phyloP scores from a whole-genome alignment of 2,113 vertebrate genomes.

The Malurus melanocephalus region DNA sequence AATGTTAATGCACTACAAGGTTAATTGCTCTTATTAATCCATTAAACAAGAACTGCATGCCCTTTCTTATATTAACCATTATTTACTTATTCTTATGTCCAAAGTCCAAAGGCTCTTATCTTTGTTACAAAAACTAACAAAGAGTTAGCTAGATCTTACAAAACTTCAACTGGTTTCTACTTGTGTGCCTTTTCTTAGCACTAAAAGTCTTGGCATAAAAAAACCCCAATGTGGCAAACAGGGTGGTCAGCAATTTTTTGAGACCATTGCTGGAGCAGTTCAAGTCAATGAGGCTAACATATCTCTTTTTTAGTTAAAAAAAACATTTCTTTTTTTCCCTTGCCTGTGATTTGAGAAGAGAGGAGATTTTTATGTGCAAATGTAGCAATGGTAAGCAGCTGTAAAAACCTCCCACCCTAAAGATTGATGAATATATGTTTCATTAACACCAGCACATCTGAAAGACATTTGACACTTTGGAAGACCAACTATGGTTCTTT shows the following conservation, averaged over 20 bases:
- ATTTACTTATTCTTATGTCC: slow-evolving; percentile 44
- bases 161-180: background rate
- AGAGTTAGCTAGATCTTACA: background rate
- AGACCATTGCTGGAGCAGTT: background rate
- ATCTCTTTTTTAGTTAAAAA: slow-evolving; percentile 20
- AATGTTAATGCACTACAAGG: slow-evolving; percentile 55
- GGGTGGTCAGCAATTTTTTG: slow-evolving; percentile 18
- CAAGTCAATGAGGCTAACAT: slow-evolving; percentile 4
- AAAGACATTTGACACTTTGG: slow-evolving; percentile 58
- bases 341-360: slow-evolving; percentile 16
- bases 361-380: slow-evolving; percentile 47
- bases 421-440: slow-evolving; percentile 48
- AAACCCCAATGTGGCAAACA: background rate
- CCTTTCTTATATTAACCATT: slow-evolving; percentile 48
- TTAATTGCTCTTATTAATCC: slow-evolving; percentile 62
- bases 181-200: background rate
- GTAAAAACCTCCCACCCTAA: slow-evolving; percentile 40
- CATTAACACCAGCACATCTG: slow-evolving; percentile 60
- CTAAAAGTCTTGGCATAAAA: background rate
- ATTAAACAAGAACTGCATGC: slow-evolving; percentile 44
- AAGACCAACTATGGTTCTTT: slow-evolving; percentile 43
- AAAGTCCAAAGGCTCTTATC: slow-evolving; percentile 30
- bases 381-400: slow-evolving; percentile 41
- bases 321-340: slow-evolving; percentile 17
- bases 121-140: slow-evolving; percentile 18